Percentiles rank a stretch among this genome's conserved stretches.
Conservation (phyloP, 2,888 invertebrate genomes). For the Tachina lurida region DNA sequence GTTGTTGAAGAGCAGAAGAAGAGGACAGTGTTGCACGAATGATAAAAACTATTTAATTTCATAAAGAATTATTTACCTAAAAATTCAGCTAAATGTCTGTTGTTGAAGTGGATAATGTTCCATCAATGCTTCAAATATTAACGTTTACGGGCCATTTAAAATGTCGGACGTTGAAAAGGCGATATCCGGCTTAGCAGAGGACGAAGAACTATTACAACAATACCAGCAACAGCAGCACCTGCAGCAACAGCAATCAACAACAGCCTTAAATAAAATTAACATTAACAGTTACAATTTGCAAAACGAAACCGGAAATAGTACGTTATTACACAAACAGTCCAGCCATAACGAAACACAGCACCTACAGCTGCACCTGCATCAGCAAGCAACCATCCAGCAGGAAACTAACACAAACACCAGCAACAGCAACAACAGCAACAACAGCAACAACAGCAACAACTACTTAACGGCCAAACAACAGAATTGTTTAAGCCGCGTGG, state of each 20-base stretch:
- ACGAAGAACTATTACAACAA: conserved; percentile 74
- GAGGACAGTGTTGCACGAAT: background rate
- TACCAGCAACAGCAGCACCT: conserved; percentile 67
- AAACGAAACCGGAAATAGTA: conserved; percentile 71
- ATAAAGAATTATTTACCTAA: background rate
- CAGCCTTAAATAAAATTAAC: conserved; percentile 66
- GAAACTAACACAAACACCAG: conserved; percentile 26
- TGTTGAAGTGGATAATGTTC: conserved; percentile 66
- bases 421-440: conserved; percentile 7
- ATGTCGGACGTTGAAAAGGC: conserved; percentile 83
- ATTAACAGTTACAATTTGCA: conserved; percentile 69
- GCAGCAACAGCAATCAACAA: conserved; percentile 57
- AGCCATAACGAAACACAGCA: conserved; percentile 60
- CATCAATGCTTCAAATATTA: conserved; percentile 74
- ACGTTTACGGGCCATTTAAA: conserved; percentile 77
- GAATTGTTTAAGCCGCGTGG: conserved; percentile 77
- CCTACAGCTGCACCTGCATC: background rate
- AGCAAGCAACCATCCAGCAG: conserved; percentile 37
- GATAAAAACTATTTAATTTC: conserved; percentile 21
- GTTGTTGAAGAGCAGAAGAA: background rate
- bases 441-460: conserved; percentile 23
- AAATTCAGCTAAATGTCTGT: conserved; percentile 74
- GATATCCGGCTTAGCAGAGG: conserved; percentile 78
- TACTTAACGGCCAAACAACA: conserved; percentile 51
- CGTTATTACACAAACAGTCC: conserved; percentile 61